Conservation (phyloP, 2,113 vertebrate species). For the Varanus komodoensis region DNA sequence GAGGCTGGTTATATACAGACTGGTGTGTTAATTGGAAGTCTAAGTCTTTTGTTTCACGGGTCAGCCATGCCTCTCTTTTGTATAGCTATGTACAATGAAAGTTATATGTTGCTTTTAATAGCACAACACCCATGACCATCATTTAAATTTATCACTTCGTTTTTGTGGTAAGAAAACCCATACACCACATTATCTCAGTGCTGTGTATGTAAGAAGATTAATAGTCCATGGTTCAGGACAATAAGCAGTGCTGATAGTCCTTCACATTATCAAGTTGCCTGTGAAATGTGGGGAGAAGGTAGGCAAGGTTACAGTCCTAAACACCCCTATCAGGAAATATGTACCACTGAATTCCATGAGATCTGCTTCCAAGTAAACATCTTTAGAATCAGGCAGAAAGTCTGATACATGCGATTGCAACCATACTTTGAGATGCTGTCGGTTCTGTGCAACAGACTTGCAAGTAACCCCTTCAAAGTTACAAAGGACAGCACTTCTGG, state of each 20-base stretch:
- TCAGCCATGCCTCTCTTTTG: neutral
- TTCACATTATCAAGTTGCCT: neutral
- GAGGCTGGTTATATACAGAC: conserved; percentile 23
- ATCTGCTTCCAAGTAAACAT: neutral
- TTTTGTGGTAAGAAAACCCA: neutral
- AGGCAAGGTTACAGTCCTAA: neutral
- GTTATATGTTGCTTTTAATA: neutral
- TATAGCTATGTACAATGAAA: neutral
- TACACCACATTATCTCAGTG: neutral
- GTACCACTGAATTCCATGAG: neutral
- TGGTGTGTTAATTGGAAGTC: conserved; percentile 31
- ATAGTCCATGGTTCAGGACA: neutral
- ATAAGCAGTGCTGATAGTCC: neutral
- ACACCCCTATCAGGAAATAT: neutral
- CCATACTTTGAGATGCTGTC: neutral
- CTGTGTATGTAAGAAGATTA: neutral
- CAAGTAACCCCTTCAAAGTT: neutral
- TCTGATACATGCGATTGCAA: neutral
- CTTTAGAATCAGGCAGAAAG: neutral
- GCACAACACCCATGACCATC: neutral
- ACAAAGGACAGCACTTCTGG: neutral
- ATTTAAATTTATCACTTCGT: neutral
- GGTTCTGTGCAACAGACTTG: neutral
- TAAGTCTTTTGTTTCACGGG: conserved; percentile 1
- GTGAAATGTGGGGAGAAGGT: conserved; percentile 3